Conservation (phyloP, 2,113 vertebrate genomes). For the Larimichthys crocea region DNA sequence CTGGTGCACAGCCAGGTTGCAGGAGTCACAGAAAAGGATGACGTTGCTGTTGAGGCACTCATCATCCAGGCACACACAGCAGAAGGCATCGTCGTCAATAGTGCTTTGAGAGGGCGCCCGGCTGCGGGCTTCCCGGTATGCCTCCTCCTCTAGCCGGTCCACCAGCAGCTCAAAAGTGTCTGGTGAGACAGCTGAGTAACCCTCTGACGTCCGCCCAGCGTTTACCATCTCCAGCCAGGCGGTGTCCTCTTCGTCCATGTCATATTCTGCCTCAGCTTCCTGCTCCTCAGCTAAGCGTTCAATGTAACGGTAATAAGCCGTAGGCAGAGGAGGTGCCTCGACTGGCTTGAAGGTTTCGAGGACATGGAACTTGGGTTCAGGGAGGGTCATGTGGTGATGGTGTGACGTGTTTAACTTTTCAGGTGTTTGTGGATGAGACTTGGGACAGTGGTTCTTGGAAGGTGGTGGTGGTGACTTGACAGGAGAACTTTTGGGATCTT, state of each 20-base stretch:
- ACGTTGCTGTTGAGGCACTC: conserved; percentile 99
- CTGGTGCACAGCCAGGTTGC: conserved; percentile 98
- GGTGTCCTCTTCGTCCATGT: conserved; percentile 97
- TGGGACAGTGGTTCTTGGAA: conserved; percentile 74
- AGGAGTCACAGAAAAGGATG: conserved; percentile 98
- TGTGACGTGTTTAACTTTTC: conserved; percentile 75
- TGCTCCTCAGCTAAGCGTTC: conserved; percentile 91
- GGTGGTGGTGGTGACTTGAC: conserved; percentile 63
- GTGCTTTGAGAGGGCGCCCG: conserved; percentile 88
- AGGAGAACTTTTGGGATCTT: conserved; percentile 82
- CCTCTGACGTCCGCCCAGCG: conserved; percentile 87
- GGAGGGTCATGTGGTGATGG: conserved; percentile 83
- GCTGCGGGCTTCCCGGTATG: conserved; percentile 91
- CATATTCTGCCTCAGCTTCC: conserved; percentile 92
- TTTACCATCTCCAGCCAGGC: conserved; percentile 98
- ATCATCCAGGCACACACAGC: conserved; percentile 97
- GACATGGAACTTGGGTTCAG: conserved; percentile 91
- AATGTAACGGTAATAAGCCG: conserved; percentile 93
- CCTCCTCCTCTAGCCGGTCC: conserved; percentile 95
- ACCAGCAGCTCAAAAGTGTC: conserved; percentile 94
- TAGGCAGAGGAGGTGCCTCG: conserved; percentile 86
- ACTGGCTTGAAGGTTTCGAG: conserved; percentile 87
- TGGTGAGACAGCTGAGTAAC: conserved; percentile 86
- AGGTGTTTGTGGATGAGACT: conserved; percentile 64
- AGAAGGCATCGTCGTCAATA: conserved; percentile 96